Base-by-base conservation (phyloP, 2,888 invertebrate species). In the Sarcophaga carnaria region DNA sequence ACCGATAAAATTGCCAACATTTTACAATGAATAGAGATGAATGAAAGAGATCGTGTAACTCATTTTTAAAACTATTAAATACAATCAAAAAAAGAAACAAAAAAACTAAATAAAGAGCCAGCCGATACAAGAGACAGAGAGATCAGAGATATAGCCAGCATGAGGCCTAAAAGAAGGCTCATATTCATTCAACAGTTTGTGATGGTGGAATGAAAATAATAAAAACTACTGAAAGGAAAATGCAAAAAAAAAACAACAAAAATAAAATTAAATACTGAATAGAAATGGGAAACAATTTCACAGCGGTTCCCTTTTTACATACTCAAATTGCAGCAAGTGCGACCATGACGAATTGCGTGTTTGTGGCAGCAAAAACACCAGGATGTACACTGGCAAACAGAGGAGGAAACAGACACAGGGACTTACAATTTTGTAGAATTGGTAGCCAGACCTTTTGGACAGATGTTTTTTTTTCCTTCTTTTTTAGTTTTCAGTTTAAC, bases 311-410 rank as follows among this genome's bases (percentile, higher is more conserved):
- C 75, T 83, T 79, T 83, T 37, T 37, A 37, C 62, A 78, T 74
- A 70, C 75, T 69, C 75, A 75, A 62, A 63, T 54, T 80, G 82
- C 80, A 75, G 77, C 83, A 83, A 87, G 86, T 87, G 86, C 81
- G 86, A 87, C 86, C 86, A 87, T 83, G 86, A 83, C 80, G 83
- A 83, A 87, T 87, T 79, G 70, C 75, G 70, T 66, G 79, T 70
- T 69, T 70, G 37, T 45, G 20, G 22, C n/a, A 59, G 47, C 60
- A 62, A 62, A 62, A 60, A 62, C 14, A 62, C 10, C 67, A 49
- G 25, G n/a, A 49, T 22, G 37, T 37, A 77, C 60, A 27, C 14
- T 6, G 37, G 37, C 37, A 37, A 37, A 37, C 37, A 37, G 14
- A 17, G 17, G 14, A 17, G 17, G 14, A 54, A 12, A 54, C 54